Percentiles rank a stretch among this genome's conserved stretches.
These are phyloP conservation scores for Cyrtonyx montezumae DNA, from an alignment of 2,113 vertebrate species.

Conservation along the genomic window DNA sequence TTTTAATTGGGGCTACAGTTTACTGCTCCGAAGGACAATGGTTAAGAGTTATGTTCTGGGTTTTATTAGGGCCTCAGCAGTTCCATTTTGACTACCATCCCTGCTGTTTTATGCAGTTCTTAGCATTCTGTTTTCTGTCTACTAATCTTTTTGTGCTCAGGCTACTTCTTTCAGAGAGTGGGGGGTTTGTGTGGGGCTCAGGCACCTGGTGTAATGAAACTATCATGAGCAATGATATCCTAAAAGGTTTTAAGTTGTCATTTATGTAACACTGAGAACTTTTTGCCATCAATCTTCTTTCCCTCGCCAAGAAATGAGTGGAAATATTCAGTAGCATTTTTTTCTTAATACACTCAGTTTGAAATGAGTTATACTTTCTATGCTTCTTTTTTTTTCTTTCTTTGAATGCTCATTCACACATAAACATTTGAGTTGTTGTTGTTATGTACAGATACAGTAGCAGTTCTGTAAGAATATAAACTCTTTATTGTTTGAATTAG, in stretches of 20 bases:
- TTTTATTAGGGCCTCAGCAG: neutral
- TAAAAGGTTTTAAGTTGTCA: neutral
- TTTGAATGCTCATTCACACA: neutral
- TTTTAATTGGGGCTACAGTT: neutral
- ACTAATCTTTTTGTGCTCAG: neutral
- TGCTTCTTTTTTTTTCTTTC: too few relatives aligned
- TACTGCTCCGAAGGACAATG: neutral
- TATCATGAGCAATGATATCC: neutral
- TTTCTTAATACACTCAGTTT: neutral
- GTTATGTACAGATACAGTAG: neutral
- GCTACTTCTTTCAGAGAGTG: neutral
- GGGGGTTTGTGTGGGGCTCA: neutral
- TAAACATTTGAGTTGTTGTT: neutral
- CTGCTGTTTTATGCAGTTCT: neutral
- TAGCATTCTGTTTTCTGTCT: neutral
- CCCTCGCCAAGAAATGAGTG: neutral
- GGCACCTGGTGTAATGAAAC: neutral
- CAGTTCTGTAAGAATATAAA: neutral
- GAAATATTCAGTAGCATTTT: neutral
- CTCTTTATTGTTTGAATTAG: neutral
- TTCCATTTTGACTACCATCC: neutral
- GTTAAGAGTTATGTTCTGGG: neutral
- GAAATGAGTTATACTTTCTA: neutral
- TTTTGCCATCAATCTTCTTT: neutral
- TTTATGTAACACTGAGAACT: neutral